Evolutionary conservation across 1,140 invertebrate species (phyloP), one percentile per base, ranked within the genome.

Genomic region (Arion vulgaris): DNA sequence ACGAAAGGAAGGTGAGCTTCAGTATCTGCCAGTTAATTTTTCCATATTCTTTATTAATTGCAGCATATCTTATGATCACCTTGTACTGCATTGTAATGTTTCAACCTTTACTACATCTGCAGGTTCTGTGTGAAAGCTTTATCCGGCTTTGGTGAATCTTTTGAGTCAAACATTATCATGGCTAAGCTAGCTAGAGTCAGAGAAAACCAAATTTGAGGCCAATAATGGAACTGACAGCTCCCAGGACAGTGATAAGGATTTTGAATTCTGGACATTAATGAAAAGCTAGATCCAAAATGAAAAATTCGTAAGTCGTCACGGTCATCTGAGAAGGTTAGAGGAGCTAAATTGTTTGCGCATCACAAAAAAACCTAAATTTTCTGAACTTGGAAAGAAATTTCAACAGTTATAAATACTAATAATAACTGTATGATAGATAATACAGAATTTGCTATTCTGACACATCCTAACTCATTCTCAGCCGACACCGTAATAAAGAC

Each of bases 61-160:
- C n/a, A n/a, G n/a, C n/a, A n/a, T n/a, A n/a, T n/a, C n/a, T n/a
- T n/a, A n/a, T n/a, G n/a, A n/a, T n/a, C n/a, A n/a, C n/a, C n/a
- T n/a, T n/a, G n/a, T n/a, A n/a, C n/a, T n/a, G n/a, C n/a, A n/a
- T 45, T 5, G 5, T 45, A 45, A 45, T 57, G 53, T 57, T 57
- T 19, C 53, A 57, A 57, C 53, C 4, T 57, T 57, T 57, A 5
- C 49, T 57, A 38, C 78, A 5, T 81, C 84, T 86, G 0, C 83
- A 90, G 89, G 78, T 85, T 90, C 49, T 89, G 87, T 85, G 84
- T 90, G 36, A 86, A 86, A 51, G 89, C 87, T 34, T 80, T 90
- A 38, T 89, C 89, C 26, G 83, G 84, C 1, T 72, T 87, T 23
- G 89, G 88, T 45, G 89, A 90, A 71, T 89, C 88, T 1, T 86